Conservation (phyloP, 2,113 vertebrate species). For the Hippocampus comes region DNA sequence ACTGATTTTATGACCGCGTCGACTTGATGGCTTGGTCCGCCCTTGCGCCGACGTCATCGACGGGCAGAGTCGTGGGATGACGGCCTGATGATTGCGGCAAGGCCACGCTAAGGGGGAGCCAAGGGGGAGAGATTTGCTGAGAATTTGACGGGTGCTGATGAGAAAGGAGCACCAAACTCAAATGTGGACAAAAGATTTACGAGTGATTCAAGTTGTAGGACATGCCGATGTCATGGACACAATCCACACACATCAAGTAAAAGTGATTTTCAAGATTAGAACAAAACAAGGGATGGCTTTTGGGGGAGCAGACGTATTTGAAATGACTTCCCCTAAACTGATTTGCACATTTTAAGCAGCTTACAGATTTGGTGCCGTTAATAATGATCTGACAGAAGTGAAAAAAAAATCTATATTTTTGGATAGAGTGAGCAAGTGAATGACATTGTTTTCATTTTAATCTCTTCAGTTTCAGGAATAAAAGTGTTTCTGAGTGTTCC, state of each 20-base stretch:
- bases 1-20: conserved; percentile 38
- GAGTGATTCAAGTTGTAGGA: neutral
- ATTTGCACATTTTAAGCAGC: conserved; percentile 22
- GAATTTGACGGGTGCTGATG: conserved; percentile 9
- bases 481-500: neutral
- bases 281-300: conserved; percentile 57
- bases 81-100: conserved; percentile 3
- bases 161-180: neutral
- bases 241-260: conserved; percentile 1
- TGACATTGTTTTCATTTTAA: neutral
- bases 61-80: conserved; percentile 3
- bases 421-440: neutral
- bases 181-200: conserved; percentile 9
- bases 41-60: conserved; percentile 12
- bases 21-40: conserved; percentile 20
- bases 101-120: neutral
- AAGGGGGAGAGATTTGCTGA: neutral
- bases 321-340: conserved; percentile 31
- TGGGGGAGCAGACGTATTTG: conserved; percentile 31
- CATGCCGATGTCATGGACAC: conserved; percentile 5
- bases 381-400: neutral
- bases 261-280: conserved; percentile 50
- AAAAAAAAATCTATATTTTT: neutral
- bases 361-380: neutral
- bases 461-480: neutral